Percentiles rank a stretch among this genome's conserved stretches.
Evolutionary conservation across 2,113 vertebrate species (phyloP).

Genomic region (Pluvialis apricaria): DNA sequence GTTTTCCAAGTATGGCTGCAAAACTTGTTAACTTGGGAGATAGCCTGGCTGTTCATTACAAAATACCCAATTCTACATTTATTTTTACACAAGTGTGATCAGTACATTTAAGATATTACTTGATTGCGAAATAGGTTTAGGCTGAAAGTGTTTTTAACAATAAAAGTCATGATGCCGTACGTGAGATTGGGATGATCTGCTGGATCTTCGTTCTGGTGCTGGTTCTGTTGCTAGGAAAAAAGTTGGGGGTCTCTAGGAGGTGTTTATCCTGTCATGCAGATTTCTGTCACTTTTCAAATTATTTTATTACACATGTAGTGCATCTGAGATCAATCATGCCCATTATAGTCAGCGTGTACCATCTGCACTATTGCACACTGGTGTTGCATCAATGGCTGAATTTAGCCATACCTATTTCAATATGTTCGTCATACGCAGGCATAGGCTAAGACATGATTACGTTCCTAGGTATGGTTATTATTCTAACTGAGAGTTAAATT

Average conservation of each 20-base stretch:
- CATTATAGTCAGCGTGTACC: not conserved
- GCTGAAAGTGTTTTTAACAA: not conserved
- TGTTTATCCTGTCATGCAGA: not conserved
- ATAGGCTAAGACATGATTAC: not conserved
- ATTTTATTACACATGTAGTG: accelerated
- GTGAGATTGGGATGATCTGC: accelerated
- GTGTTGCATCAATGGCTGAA: not conserved
- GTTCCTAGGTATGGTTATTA: not conserved
- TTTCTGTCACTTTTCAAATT: not conserved
- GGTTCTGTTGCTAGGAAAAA: not conserved
- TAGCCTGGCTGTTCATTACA: not conserved
- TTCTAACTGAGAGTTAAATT: not conserved
- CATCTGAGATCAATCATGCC: not conserved
- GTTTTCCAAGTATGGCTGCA: not conserved
- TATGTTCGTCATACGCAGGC: not conserved
- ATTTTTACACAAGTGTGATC: not conserved
- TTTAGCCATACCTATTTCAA: not conserved
- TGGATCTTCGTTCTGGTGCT: not conserved
- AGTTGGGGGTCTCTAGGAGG: not conserved
- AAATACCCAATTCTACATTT: not conserved
- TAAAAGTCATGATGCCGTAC: not conserved
- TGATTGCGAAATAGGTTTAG: not conserved
- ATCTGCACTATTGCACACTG: not conserved
- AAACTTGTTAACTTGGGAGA: not conserved
- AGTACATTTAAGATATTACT: not conserved